phyloP scores from a whole-genome alignment of 1,140 invertebrate species.

The Patella vulgata region DNA sequence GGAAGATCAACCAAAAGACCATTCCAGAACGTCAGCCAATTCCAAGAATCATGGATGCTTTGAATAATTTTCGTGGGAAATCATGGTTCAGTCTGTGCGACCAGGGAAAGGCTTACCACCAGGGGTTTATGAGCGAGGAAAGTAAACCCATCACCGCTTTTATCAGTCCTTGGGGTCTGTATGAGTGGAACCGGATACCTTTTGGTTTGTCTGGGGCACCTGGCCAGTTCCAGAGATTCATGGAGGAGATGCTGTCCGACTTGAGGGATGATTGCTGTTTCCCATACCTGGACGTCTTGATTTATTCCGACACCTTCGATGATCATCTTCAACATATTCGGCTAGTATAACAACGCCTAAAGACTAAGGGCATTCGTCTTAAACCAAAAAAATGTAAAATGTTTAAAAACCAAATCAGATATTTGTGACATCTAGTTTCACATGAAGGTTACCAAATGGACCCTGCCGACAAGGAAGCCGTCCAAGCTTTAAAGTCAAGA shows the following conservation, averaged over 20 bases:
- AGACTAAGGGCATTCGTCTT: neutral
- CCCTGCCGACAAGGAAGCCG: constrained; percentile 61
- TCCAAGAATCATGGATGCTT: constrained; percentile 15
- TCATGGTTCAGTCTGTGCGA: no score
- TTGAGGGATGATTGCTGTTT: constrained; percentile 18
- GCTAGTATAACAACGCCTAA: neutral
- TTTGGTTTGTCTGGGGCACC: constrained; percentile 37
- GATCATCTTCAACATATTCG: constrained; percentile 44
- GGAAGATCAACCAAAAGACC: neutral
- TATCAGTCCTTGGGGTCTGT: constrained; percentile 19
- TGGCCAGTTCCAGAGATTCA: constrained; percentile 26
- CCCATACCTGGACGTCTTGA: no score
- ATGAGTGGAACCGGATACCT: constrained; percentile 31
- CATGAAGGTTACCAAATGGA: constrained; percentile 51
- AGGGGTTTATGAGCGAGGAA: constrained; percentile 16
- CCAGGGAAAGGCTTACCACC: constrained; percentile 29
- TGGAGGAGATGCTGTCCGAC: constrained; percentile 17
- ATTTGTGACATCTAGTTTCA: constrained; percentile 31
- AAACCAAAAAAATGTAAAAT: constrained; percentile 26
- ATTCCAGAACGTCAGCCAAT: neutral
- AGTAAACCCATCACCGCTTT: constrained; percentile 31
- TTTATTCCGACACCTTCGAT: no score
- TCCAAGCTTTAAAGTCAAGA: constrained; percentile 53
- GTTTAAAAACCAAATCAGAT: constrained; percentile 22
- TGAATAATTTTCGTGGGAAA: constrained; percentile 16